phyloP scores from a whole-genome alignment of 2,797 vertebrate genomes.

The Eulemur coronatus region DNA sequence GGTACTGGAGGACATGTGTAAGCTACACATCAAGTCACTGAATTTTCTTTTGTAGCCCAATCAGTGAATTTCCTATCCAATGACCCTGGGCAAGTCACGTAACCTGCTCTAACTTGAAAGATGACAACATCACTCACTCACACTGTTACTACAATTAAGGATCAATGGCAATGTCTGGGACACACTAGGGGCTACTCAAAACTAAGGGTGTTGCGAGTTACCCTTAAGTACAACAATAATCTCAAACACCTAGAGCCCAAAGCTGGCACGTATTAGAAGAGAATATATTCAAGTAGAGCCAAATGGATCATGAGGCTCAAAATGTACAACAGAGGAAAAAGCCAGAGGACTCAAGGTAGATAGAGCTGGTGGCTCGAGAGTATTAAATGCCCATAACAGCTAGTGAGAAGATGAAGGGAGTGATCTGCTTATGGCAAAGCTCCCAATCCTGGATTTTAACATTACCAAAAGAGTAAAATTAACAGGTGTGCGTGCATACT shows the following conservation, averaged over 20 bases:
- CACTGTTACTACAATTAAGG: neutral
- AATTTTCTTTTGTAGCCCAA: neutral
- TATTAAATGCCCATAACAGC: neutral
- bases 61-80: neutral
- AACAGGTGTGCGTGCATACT: neutral
- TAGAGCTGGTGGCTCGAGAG: neutral
- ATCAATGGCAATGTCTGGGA: neutral
- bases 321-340: neutral
- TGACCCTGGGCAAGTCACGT: neutral
- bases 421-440: conserved; percentile 55
- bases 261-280: conserved; percentile 50
- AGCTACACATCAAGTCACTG: neutral
- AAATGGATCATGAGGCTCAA: conserved; percentile 33
- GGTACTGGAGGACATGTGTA: neutral
- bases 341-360: conserved; percentile 46
- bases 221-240: conserved; percentile 11
- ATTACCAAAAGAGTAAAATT: conserved; percentile 25
- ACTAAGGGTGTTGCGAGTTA: conserved; percentile 22
- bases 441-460: conserved; percentile 34
- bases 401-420: conserved; percentile 52
- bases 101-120: conserved; percentile 13
- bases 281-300: conserved; percentile 41
- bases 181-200: neutral
- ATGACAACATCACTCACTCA: neutral
- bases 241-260: conserved; percentile 58